phyloP scores from a whole-genome alignment of 2,113 vertebrate species.

The Ia io region DNA sequence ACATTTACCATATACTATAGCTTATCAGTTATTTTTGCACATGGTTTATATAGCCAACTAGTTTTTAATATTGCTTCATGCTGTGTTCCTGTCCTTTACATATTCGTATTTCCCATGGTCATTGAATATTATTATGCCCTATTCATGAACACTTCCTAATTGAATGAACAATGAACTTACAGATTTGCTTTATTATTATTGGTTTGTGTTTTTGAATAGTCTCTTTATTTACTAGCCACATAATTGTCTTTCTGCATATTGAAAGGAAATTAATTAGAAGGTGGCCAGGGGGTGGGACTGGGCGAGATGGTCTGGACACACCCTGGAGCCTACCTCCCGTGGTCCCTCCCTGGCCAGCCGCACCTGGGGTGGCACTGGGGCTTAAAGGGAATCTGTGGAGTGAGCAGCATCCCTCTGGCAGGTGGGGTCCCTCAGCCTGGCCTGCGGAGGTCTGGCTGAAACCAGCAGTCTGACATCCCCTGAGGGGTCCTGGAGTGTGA shows the following conservation, averaged over 20 bases:
- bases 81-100: background rate
- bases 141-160: background rate
- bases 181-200: background rate
- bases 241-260: background rate
- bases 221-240: background rate
- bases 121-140: background rate
- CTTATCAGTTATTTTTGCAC: conserved; percentile 4
- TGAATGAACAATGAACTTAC: background rate
- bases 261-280: too few species aligned
- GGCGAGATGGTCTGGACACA: too few species aligned
- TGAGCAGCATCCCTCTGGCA: too few species aligned
- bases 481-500: too few species aligned
- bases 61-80: conserved; percentile 3
- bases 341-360: fast-evolving
- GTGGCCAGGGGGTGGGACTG: too few species aligned
- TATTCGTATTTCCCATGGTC: background rate
- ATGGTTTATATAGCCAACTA: background rate
- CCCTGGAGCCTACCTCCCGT: too few species aligned
- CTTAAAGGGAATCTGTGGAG: too few species aligned
- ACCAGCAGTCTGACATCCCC: too few species aligned
- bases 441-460: too few species aligned
- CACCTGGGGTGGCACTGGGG: too few species aligned
- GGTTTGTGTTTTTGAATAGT: conserved; percentile 12
- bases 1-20: background rate
- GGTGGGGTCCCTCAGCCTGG: too few species aligned